Evolutionary conservation across 2,113 vertebrate species (phyloP), one percentile per base, ranked within the genome.

Genomic region (Spheniscus mendiculus): DNA sequence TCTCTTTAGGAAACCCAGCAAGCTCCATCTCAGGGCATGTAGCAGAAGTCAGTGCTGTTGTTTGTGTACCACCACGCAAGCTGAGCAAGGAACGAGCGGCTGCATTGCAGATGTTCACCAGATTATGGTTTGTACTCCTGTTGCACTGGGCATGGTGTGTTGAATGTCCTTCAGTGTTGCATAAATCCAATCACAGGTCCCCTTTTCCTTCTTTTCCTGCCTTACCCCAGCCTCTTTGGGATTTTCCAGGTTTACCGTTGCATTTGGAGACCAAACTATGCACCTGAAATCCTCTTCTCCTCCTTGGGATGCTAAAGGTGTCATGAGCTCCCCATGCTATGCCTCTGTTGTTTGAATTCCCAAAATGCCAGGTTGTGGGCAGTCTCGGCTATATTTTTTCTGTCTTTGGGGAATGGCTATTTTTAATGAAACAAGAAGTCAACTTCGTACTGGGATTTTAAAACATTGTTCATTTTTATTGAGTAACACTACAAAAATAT

Each of bases 351-450:
- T 38, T 59, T 40, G 13, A 53, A 16, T 71, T 61, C 45, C 38
- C 42, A 74, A 42, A 93, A 25, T 52, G 25, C 21, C 63, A 45
- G 38, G 16, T 32, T 71, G 47, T 55, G 78, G 63, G n/a, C n/a
- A n/a, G n/a, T n/a, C n/a, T n/a, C n/a, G n/a, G 42, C n/a, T 70
- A 3, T 58, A 13, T 13, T 49, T 84, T 73, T 45, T 34, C 71
- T 70, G 3, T 56, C 67, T 83, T 62, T 74, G 63, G 29, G 34
- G 12, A 50, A 44, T 76, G 17, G n/a, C 30, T 62, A 1, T 65
- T 90, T 91, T 73, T 87, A 91, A 87, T 32, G 77, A 78, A 93
- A 82, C 55, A 87, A 90, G 72, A 66, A 93, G 45, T 87, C 72
- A 74, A 36, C 45, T 74, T 85, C 74, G 40, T 74, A 40, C 69